Conservation (phyloP, 2,888 invertebrate species). For the Gari tellinella region DNA sequence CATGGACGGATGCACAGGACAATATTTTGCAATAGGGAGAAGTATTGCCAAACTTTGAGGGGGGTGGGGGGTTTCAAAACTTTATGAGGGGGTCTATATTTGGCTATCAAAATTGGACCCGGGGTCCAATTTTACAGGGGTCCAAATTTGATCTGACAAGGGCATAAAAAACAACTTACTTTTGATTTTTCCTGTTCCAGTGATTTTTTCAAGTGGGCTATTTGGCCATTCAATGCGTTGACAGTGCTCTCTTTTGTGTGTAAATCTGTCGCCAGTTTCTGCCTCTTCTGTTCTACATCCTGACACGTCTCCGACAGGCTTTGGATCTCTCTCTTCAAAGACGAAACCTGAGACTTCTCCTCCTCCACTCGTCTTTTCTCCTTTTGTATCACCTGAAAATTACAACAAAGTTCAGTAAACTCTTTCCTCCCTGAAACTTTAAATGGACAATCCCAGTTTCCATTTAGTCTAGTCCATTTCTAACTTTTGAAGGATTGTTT, state of each 20-base stretch:
- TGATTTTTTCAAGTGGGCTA: constrained; percentile 68
- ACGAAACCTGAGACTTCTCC: constrained; percentile 68
- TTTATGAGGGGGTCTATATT: too few species aligned
- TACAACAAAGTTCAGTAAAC: neutral
- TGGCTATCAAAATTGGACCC: too few species aligned
- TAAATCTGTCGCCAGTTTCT: constrained; percentile 75
- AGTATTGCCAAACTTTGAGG: too few species aligned
- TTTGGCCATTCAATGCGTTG: constrained; percentile 69
- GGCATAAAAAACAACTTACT: constrained; percentile 36
- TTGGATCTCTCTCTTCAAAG: constrained; percentile 75
- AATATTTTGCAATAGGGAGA: too few species aligned
- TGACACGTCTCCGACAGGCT: constrained; percentile 73
- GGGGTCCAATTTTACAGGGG: too few species aligned
- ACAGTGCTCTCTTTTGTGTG: constrained; percentile 74
- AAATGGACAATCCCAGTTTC: too few species aligned
- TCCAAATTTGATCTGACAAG: too few species aligned
- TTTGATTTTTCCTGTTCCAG: constrained; percentile 68
- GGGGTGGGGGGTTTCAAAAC: too few species aligned
- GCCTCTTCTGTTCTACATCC: constrained; percentile 71
- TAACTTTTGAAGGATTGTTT: too few species aligned
- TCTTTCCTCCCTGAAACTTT: too few species aligned
- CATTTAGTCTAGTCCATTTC: too few species aligned
- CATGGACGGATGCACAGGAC: too few species aligned
- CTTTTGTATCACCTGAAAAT: constrained; percentile 72
- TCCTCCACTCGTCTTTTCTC: constrained; percentile 77